Conservation (phyloP, 2,113 vertebrate genomes). For the Sinosuthora webbiana region DNA sequence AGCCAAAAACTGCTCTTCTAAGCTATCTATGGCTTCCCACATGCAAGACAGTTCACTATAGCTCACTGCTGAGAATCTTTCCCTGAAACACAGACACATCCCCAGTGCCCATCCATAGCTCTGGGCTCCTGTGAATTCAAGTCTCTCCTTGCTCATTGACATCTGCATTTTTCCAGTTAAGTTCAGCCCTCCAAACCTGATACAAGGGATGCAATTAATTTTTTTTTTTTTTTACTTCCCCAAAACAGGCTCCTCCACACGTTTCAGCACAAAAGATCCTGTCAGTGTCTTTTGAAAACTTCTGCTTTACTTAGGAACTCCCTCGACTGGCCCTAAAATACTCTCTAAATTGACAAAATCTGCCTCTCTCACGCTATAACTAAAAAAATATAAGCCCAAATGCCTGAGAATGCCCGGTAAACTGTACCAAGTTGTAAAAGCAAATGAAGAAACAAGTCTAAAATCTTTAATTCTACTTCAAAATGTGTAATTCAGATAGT, state of each 20-base stretch:
- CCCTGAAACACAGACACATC: rapidly evolving
- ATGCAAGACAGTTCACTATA: neutral
- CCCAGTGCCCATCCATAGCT: neutral
- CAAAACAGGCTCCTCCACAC: neutral
- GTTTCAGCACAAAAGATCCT: neutral
- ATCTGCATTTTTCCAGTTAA: neutral
- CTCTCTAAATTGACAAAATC: neutral
- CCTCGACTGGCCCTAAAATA: neutral
- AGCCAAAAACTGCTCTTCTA: slow-evolving; percentile 13
- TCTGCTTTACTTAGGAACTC: neutral
- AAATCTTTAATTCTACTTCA: neutral
- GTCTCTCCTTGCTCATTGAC: neutral
- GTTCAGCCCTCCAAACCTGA: neutral
- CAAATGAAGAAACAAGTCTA: neutral
- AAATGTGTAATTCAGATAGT: neutral
- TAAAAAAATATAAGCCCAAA: neutral
- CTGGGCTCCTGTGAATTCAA: neutral
- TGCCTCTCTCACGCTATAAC: neutral
- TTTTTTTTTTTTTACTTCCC: neutral
- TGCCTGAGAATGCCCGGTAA: neutral
- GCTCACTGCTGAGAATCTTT: neutral
- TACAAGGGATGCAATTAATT: neutral
- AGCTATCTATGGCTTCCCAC: neutral
- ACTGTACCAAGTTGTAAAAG: neutral
- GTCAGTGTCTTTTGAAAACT: neutral